Conservation (phyloP, 2,888 invertebrate species). For the Pyrgus malvae region DNA sequence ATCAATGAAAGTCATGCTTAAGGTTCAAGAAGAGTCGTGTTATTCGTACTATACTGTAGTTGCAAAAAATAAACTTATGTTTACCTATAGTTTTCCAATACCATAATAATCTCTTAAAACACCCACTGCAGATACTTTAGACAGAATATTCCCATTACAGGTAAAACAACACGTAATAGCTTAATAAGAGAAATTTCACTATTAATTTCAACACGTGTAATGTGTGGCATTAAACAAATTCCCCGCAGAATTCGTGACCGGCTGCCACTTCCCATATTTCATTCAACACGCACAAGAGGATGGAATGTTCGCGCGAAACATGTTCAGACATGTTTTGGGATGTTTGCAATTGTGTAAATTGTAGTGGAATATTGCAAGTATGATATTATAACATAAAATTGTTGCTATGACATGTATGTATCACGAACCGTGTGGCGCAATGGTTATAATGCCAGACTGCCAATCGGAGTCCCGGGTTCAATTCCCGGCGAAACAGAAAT, state of each 20-base stretch:
- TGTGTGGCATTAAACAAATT: conserved; percentile 27
- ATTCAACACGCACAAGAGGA: conserved; percentile 47
- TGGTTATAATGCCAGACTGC: too few relatives aligned
- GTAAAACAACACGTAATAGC: conserved; percentile 28
- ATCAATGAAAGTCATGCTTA: too few relatives aligned
- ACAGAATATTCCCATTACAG: conserved; percentile 18
- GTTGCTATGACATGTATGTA: neutral
- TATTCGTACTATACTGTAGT: too few relatives aligned
- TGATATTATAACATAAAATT: neutral
- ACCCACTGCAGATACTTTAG: conserved; percentile 8
- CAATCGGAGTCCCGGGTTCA: too few relatives aligned
- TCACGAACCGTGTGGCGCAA: too few relatives aligned
- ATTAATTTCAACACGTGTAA: conserved; percentile 28
- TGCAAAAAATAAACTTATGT: too few relatives aligned
- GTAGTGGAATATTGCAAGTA: neutral
- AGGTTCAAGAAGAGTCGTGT: too few relatives aligned
- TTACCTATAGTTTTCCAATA: too few relatives aligned
- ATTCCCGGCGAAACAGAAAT: too few relatives aligned
- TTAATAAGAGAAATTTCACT: conserved; percentile 25
- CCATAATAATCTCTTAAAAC: too few relatives aligned
- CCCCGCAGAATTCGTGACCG: conserved; percentile 31
- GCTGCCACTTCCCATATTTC: conserved; percentile 50
- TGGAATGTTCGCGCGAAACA: conserved; percentile 40
- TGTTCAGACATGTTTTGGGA: conserved; percentile 1
- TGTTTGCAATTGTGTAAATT: conserved; percentile 11